Conservation (phyloP, 1,140 invertebrate species). For the Drosophila gunungcola region DNA sequence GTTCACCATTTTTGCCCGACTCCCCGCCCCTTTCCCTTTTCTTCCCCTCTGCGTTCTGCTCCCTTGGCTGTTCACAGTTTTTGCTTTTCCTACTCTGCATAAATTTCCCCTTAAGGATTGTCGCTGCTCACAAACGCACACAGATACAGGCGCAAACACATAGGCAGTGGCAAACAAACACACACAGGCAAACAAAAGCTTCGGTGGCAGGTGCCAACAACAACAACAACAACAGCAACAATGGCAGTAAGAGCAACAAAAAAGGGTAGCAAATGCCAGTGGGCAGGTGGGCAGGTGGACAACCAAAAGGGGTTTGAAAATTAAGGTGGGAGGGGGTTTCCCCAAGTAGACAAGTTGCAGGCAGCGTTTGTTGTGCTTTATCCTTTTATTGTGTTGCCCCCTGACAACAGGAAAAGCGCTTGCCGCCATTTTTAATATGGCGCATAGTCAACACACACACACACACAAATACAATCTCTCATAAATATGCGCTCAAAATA, state of each 20-base stretch:
- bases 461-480: not conserved
- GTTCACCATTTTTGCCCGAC: conserved; percentile 67
- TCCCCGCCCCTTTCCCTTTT: conserved; percentile 1
- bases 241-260: conserved; percentile 21
- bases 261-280: conserved; percentile 70
- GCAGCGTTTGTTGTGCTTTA: conserved; percentile 49
- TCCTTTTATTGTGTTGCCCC: conserved; percentile 43
- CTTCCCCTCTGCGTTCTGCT: conserved; percentile 6
- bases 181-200: conserved; percentile 49
- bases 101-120: conserved; percentile 81
- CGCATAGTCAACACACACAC: conserved; percentile 33
- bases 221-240: conserved; percentile 14
- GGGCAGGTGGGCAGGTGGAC: conserved; percentile 57
- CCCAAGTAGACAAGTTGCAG: conserved; percentile 58
- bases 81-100: conserved; percentile 66
- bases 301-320: conserved; percentile 18
- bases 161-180: conserved; percentile 30
- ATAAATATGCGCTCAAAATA: not conserved
- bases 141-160: conserved; percentile 3
- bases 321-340: not conserved
- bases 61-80: conserved; percentile 38
- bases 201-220: conserved; percentile 45
- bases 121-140: conserved; percentile 39
- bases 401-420: conserved; percentile 51
- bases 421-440: conserved; percentile 82